Base-by-base conservation (phyloP, 2,113 vertebrate species). In the Patagioenas fasciata region DNA sequence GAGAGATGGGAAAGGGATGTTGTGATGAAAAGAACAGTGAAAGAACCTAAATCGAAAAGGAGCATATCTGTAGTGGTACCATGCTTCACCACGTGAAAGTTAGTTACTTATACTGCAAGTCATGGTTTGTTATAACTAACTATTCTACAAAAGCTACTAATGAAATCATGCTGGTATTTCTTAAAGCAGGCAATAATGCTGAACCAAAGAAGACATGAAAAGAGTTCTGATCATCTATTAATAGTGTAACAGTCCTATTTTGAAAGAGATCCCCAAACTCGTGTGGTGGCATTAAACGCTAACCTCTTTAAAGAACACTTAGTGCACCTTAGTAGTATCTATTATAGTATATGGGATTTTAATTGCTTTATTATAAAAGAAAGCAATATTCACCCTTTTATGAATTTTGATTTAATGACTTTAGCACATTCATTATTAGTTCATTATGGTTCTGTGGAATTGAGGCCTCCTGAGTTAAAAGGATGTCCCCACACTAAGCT, bases 331-430 rank as follows among this genome's bases (percentile, higher is more conserved):
- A 53, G 57, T 87, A 83, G 74, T 86, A 60, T 93, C 80, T 95
- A 83, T 94, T 85, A 87, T 50, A 91, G 72, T 93, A 6, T 91
- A 80, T 85, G 64, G 80, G 91, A 82, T 85, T 93, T 91, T 87
- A 97, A 97, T 96, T 95, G 94, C 95, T 97, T 97, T 95, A 78
- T 96, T 97, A 88, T 90, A 96, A 97, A 96, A 97, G 72, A 96
- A 95, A 97, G 90, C 90, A 88, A 93, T 90, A 95, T 85, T 95
- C 94, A 81, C 93, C 50, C 70, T 96, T 97, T 95, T 93, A 96
- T 96, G 95, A 97, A 96, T 96, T 97, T 96, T 95, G 91, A 96
- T 96, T 97, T 96, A 97, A 97, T 96, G 91, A 96, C 89, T 92
- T 95, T 82, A 96, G 88, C 69, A 93, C 85, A 91, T 96, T 97